phyloP scores from a whole-genome alignment of 2,113 vertebrate genomes.

The Myocastor coypus region DNA sequence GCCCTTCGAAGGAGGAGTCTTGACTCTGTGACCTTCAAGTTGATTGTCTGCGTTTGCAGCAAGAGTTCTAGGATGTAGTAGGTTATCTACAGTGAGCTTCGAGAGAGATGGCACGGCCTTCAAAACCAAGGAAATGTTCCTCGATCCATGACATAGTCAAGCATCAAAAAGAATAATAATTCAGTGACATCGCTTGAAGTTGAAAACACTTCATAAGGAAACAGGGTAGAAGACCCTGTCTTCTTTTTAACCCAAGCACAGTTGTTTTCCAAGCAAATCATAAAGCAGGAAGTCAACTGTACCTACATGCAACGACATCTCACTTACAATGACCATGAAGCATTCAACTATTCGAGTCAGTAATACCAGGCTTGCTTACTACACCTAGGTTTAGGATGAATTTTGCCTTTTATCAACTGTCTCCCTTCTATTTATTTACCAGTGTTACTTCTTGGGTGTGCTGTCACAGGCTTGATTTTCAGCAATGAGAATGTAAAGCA shows the following conservation, averaged over 20 bases:
- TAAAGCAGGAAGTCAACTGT: slow-evolving; percentile 65
- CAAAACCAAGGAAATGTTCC: not conserved
- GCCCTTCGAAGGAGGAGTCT: not conserved
- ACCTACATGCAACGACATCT: slow-evolving; percentile 53
- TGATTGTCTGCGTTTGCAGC: not conserved
- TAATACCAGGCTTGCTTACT: slow-evolving; percentile 47
- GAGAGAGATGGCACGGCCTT: slow-evolving; percentile 37
- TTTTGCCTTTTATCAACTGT: slow-evolving; percentile 28
- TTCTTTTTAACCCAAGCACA: slow-evolving; percentile 54
- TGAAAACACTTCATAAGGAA: slow-evolving; percentile 49
- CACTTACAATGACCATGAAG: slow-evolving; percentile 58
- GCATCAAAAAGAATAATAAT: slow-evolving; percentile 44
- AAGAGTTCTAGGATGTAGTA: not conserved
- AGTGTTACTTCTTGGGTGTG: not conserved
- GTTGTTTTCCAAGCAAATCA: slow-evolving; percentile 62
- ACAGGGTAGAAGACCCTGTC: slow-evolving; percentile 51
- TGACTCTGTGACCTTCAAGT: not conserved
- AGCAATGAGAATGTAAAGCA: slow-evolving; percentile 30
- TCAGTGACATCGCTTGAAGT: slow-evolving; percentile 40
- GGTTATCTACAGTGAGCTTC: slow-evolving; percentile 3
- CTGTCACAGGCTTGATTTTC: not conserved
- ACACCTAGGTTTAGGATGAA: slow-evolving; percentile 15
- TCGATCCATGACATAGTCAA: not conserved
- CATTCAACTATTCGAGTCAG: slow-evolving; percentile 43
- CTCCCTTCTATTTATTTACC: slow-evolving; percentile 59